Percentiles rank a stretch among this genome's conserved stretches.
These are phyloP conservation scores for Galerucella pusilla DNA, from an alignment of 2,888 invertebrate species.

Conservation along the genomic window DNA sequence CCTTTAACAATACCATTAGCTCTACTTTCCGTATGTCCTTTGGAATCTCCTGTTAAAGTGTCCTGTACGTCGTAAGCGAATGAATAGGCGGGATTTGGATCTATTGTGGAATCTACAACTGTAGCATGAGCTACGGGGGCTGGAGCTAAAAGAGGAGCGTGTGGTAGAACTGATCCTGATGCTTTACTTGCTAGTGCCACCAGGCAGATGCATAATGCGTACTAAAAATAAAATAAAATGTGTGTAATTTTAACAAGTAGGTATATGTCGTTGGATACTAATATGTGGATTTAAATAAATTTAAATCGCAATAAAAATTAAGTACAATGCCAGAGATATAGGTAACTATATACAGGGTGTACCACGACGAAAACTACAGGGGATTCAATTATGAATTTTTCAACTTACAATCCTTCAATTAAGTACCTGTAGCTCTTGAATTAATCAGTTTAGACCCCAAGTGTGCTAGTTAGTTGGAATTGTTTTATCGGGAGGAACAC, in stretches of 20 bases:
- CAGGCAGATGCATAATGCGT: constrained; percentile 42
- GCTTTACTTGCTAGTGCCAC: constrained; percentile 59
- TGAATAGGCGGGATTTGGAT: constrained; percentile 69
- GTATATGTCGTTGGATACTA: no score
- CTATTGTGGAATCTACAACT: constrained; percentile 60
- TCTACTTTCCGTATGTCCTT: constrained; percentile 69
- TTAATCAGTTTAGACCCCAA: no score
- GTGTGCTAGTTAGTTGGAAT: no score
- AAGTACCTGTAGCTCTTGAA: no score
- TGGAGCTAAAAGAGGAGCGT: constrained; percentile 35
- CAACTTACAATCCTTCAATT: no score
- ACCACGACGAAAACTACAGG: no score
- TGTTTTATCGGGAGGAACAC: no score
- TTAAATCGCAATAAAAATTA: not conserved
- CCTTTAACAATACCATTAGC: constrained; percentile 70
- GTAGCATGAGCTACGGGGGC: constrained; percentile 50
- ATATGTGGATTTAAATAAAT: no score
- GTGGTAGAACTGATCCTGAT: constrained; percentile 44
- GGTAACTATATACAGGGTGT: no score
- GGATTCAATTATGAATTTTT: no score
- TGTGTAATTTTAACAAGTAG: not conserved
- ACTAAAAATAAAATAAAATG: constrained; percentile 3
- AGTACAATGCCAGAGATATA: not conserved
- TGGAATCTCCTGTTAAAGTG: constrained; percentile 68
- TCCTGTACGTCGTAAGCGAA: constrained; percentile 70